Evolutionary conservation across 2,888 invertebrate genomes (phyloP).

Genomic region (Mantis religiosa): DNA sequence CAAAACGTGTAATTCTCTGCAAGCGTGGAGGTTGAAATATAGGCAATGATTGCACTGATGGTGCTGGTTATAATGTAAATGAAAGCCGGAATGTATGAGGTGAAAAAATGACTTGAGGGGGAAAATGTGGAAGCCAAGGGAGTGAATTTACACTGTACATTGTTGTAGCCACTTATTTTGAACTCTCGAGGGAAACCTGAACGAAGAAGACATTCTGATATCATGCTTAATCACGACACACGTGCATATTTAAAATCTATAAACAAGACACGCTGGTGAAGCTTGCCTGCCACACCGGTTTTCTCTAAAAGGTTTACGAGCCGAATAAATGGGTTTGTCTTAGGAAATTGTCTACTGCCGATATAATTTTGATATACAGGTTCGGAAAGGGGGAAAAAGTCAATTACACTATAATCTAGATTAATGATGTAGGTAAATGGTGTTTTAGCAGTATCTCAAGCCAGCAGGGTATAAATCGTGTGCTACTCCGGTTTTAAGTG

Average conservation of each 20-base stretch:
- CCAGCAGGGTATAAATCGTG: not conserved
- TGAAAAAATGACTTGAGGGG: not conserved
- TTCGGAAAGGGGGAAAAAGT: not conserved
- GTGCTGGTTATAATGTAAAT: not conserved
- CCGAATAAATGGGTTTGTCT: slow-evolving; percentile 1
- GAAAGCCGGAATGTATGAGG: not conserved
- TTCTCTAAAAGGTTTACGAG: not conserved
- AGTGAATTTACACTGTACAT: not conserved
- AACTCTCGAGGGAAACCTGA: not conserved
- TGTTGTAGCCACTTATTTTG: too few relatives aligned
- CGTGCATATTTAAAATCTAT: not conserved
- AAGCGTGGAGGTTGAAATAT: too few relatives aligned
- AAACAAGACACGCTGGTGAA: not conserved
- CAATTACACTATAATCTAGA: not conserved
- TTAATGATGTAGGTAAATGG: not conserved
- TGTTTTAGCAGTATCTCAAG: not conserved
- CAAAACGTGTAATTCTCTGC: too few relatives aligned
- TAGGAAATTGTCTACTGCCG: not conserved
- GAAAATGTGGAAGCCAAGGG: not conserved
- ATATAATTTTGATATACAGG: not conserved
- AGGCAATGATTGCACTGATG: not conserved
- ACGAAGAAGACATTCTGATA: not conserved
- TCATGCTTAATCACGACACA: not conserved
- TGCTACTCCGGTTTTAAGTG: not conserved
- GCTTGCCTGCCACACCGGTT: not conserved